A percentile compares a stretch with the other conserved stretches of the same genome.
Evolutionary conservation across 2,113 vertebrate genomes (phyloP).

Genomic region (Herpetotheres cachinnans): DNA sequence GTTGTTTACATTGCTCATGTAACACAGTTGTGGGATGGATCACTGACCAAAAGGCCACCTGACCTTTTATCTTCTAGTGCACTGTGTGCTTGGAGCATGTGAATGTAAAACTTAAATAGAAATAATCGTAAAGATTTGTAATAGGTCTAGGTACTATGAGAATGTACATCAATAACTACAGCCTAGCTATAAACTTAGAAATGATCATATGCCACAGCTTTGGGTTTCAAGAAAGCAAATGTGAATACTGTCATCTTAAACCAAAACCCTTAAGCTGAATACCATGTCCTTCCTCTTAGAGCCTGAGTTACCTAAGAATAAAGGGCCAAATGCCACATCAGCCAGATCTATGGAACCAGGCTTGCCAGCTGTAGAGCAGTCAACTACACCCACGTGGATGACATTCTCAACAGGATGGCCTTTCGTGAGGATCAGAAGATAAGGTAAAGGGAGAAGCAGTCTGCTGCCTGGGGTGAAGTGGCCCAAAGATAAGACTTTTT

Average conservation of each 20-base stretch:
- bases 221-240: neutral
- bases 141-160: neutral
- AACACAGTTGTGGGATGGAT: neutral
- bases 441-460: neutral
- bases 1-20: neutral
- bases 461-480: neutral
- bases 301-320: neutral
- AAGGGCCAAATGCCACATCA: neutral
- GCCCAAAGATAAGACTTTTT: neutral
- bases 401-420: neutral
- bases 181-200: neutral
- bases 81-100: neutral
- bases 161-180: neutral
- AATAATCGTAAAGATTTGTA: neutral
- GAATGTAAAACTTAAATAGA: neutral
- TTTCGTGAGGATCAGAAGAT: neutral
- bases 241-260: neutral
- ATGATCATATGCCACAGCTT: neutral
- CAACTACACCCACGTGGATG: accelerated
- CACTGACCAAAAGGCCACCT: neutral
- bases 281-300: neutral
- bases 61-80: neutral
- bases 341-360: neutral
- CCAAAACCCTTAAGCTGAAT: neutral
- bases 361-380: neutral